phyloP scores from a whole-genome alignment of 1,140 invertebrate genomes.

The Condylostylus longicornis region DNA sequence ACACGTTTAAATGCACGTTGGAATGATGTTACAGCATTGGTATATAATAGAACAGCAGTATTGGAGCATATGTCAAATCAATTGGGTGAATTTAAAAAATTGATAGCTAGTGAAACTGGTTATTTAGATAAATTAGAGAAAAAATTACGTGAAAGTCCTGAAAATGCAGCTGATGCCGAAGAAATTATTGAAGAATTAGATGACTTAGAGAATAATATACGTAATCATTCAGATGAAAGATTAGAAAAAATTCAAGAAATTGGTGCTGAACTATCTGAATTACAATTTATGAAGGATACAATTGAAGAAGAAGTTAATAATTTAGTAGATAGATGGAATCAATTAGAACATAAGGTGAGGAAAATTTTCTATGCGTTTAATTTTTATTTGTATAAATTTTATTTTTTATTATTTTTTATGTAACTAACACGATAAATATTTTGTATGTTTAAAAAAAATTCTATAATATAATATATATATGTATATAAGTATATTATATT shows the following conservation, averaged over 20 bases:
- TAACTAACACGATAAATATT: no score
- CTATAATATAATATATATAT: no score
- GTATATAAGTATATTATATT: no score
- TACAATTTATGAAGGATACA: slow-evolving; percentile 56
- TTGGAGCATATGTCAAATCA: slow-evolving; percentile 38
- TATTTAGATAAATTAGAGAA: slow-evolving; percentile 72
- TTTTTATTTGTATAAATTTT: no score
- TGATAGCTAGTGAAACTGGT: slow-evolving; percentile 60
- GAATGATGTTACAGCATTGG: slow-evolving; percentile 45
- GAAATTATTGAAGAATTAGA: slow-evolving; percentile 81
- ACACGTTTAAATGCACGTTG: slow-evolving; percentile 56
- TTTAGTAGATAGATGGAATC: slow-evolving; percentile 49
- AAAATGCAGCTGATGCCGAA: slow-evolving; percentile 75
- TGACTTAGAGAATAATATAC: slow-evolving; percentile 71
- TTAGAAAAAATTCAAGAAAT: slow-evolving; percentile 61
- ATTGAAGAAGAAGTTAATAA: slow-evolving; percentile 55
- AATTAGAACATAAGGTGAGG: slow-evolving; percentile 47
- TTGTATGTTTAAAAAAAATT: no score
- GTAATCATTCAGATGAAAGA: slow-evolving; percentile 57
- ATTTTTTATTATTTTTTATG: no score
- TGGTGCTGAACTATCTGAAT: slow-evolving; percentile 52
- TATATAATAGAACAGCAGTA: slow-evolving; percentile 38
- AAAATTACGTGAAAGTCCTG: slow-evolving; percentile 50
- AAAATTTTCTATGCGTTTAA: no score
- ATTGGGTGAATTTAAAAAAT: slow-evolving; percentile 61